Percentiles rank a stretch among this genome's conserved stretches.
These are phyloP conservation scores for Ecliptopera silaceata DNA, from an alignment of 2,888 invertebrate genomes.

Conservation along the genomic window DNA sequence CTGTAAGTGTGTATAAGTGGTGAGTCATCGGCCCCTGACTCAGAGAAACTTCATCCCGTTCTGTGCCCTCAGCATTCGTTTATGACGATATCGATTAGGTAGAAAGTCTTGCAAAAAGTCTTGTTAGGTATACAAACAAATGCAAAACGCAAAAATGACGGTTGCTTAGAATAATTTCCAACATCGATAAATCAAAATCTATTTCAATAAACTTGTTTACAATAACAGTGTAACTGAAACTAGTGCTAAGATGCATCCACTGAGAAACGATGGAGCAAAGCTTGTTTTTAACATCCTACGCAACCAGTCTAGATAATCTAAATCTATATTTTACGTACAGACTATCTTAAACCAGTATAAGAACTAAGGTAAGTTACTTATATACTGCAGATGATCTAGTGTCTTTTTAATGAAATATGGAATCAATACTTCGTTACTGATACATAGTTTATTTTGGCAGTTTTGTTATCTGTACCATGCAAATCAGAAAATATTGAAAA, in stretches of 20 bases:
- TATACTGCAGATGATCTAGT: constrained; percentile 5
- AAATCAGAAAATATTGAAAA: too few relatives aligned
- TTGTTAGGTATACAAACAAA: too few relatives aligned
- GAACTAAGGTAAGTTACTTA: constrained; percentile 1
- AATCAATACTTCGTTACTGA: too few relatives aligned
- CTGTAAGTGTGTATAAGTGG: constrained; percentile 54
- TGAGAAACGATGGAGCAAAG: constrained; percentile 17
- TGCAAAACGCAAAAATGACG: too few relatives aligned
- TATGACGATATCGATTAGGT: neutral
- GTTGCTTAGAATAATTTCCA: too few relatives aligned
- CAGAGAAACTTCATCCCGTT: constrained; percentile 63
- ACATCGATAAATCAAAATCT: too few relatives aligned
- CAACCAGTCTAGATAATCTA: constrained; percentile 49
- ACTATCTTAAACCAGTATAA: constrained; percentile 5
- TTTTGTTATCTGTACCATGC: too few relatives aligned
- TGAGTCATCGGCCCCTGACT: constrained; percentile 68
- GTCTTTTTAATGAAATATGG: neutral
- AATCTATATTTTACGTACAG: constrained; percentile 39
- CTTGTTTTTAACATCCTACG: constrained; percentile 36
- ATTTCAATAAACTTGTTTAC: too few relatives aligned
- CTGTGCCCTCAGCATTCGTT: constrained; percentile 42
- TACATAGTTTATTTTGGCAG: too few relatives aligned
- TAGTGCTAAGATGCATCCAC: constrained; percentile 1
- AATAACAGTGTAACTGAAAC: neutral
- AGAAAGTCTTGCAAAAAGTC: neutral